phyloP scores from a whole-genome alignment of 2,113 vertebrate species.

The Erythrocercus mccallii region DNA sequence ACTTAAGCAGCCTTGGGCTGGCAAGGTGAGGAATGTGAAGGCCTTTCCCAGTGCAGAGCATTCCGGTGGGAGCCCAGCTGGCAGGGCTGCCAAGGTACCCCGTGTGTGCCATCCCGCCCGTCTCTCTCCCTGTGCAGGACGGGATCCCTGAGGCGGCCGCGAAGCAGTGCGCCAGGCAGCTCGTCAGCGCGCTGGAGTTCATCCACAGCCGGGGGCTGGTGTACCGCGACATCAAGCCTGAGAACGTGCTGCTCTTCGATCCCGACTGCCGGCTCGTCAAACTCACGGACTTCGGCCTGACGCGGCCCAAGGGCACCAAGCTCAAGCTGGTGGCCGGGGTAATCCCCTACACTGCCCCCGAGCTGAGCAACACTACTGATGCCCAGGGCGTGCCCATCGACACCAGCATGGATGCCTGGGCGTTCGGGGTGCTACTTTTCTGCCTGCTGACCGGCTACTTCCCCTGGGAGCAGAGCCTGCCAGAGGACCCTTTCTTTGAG shows the following conservation, averaged over 20 bases:
- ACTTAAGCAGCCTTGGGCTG: background rate
- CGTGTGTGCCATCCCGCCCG: accelerated
- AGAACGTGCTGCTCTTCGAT: slow-evolving; percentile 90
- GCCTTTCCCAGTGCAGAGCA: background rate
- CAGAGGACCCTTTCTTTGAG: slow-evolving; percentile 85
- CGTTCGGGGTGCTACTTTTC: slow-evolving; percentile 89
- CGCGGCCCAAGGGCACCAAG: slow-evolving; percentile 85
- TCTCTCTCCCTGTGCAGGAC: slow-evolving; percentile 67
- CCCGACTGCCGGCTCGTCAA: slow-evolving; percentile 80
- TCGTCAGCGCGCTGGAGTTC: slow-evolving; percentile 87
- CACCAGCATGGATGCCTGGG: slow-evolving; percentile 88
- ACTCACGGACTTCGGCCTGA: slow-evolving; percentile 90
- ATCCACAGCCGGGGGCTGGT: slow-evolving; percentile 88
- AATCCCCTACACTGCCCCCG: slow-evolving; percentile 89
- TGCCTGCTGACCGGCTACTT: slow-evolving; percentile 93
- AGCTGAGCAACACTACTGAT: slow-evolving; percentile 78
- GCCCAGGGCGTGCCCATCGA: slow-evolving; percentile 83
- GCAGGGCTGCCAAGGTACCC: background rate
- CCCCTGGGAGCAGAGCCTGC: slow-evolving; percentile 88
- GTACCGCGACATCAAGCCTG: slow-evolving; percentile 91
- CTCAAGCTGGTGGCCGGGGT: slow-evolving; percentile 86
- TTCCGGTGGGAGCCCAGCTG: background rate
- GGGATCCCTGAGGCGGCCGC: slow-evolving; percentile 81
- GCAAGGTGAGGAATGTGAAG: background rate
- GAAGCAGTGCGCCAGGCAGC: slow-evolving; percentile 85